Evolutionary conservation across 1,140 invertebrate genomes (phyloP).

Genomic region (Diorhabda sublineata): DNA sequence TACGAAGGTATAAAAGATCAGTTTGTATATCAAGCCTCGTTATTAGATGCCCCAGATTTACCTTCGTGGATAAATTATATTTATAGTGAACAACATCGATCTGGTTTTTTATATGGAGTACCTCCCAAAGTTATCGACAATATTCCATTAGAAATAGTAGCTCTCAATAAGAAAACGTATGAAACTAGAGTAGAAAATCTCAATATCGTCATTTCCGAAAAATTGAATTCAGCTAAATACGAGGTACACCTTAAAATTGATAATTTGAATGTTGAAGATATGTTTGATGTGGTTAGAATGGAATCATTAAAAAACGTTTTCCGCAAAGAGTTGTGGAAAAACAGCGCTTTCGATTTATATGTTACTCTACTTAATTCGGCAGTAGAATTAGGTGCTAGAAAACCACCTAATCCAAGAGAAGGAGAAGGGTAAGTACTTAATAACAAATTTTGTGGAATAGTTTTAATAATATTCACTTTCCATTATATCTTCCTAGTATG

Average conservation of each 20-base stretch:
- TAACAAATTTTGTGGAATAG: too few species aligned
- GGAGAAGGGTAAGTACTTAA: conserved; percentile 68
- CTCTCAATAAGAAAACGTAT: conserved; percentile 70
- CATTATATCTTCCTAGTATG: too few species aligned
- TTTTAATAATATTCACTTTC: too few species aligned
- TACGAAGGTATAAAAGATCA: conserved; percentile 60
- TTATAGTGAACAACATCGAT: conserved; percentile 67
- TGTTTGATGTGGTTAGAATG: conserved; percentile 65
- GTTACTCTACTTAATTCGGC: conserved; percentile 80
- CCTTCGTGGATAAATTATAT: conserved; percentile 79
- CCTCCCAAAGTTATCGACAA: conserved; percentile 59
- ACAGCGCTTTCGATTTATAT: conserved; percentile 65
- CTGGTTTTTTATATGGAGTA: conserved; percentile 76
- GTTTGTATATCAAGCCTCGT: conserved; percentile 63
- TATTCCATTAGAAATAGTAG: conserved; percentile 68
- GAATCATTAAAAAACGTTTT: conserved; percentile 72
- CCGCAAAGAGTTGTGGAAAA: conserved; percentile 58
- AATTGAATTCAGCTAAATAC: conserved; percentile 63
- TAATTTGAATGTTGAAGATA: conserved; percentile 80
- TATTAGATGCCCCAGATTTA: conserved; percentile 71
- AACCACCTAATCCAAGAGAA: conserved; percentile 75
- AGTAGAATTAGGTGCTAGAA: conserved; percentile 73
- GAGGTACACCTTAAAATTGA: conserved; percentile 84
- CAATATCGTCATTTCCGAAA: conserved; percentile 60
- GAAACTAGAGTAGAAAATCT: conserved; percentile 65